These are phyloP conservation scores for Maccullochella peelii DNA, from an alignment of 2,113 vertebrate species.

Conservation along the genomic window DNA sequence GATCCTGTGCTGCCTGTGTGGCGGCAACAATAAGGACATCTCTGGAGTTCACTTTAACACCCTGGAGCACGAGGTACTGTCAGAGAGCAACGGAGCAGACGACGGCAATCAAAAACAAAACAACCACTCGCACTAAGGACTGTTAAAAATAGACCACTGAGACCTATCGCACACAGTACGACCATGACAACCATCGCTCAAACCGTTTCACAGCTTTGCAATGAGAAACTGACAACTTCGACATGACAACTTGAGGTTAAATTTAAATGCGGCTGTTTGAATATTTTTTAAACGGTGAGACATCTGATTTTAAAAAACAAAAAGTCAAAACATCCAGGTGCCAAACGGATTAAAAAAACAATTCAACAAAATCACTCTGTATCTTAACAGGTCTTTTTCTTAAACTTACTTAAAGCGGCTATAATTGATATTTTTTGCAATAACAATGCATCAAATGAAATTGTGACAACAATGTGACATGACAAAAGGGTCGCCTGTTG, in stretches of 20 bases:
- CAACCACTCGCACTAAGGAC: constrained; percentile 42
- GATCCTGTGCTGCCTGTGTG: constrained; percentile 76
- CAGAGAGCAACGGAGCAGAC: constrained; percentile 70
- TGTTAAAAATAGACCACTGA: background rate
- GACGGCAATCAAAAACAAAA: constrained; percentile 46
- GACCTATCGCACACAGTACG: background rate
- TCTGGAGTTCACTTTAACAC: constrained; percentile 77
- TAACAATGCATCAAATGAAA: background rate
- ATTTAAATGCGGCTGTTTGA: background rate
- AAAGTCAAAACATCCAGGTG: background rate
- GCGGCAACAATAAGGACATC: fast-evolving
- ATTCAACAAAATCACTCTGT: background rate
- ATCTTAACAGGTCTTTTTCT: background rate
- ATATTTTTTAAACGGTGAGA: background rate
- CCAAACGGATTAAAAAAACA: background rate
- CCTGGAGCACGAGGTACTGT: constrained; percentile 83
- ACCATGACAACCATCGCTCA: background rate
- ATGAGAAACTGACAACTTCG: background rate
- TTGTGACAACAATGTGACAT: background rate
- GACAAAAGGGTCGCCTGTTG: too few species aligned
- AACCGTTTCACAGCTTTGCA: background rate
- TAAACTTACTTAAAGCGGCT: background rate
- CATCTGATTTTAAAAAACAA: background rate
- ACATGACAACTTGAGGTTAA: background rate
- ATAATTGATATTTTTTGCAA: background rate